Conservation (phyloP, 2,888 invertebrate species). For the Nomada flava region DNA sequence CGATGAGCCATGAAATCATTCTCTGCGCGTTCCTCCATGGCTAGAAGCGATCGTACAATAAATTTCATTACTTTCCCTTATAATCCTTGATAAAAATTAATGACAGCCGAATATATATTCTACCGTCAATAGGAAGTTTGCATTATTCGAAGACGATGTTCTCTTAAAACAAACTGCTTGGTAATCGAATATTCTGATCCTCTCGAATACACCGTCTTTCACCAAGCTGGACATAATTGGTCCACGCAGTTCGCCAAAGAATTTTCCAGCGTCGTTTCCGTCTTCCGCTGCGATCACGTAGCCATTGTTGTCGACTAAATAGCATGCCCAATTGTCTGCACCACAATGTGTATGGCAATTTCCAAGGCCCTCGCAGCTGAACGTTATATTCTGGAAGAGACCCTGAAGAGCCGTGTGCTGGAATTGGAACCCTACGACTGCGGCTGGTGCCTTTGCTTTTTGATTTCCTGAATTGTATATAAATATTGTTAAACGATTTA, state of each 20-base stretch:
- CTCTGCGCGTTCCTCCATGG: slow-evolving; percentile 76
- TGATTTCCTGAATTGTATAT: slow-evolving; percentile 70
- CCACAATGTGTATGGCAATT: slow-evolving; percentile 86
- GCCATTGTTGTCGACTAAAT: slow-evolving; percentile 95
- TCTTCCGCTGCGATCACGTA: slow-evolving; percentile 93
- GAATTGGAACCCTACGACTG: slow-evolving; percentile 90
- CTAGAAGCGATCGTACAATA: slow-evolving; percentile 54
- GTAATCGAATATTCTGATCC: slow-evolving; percentile 92
- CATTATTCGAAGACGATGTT: slow-evolving; percentile 87
- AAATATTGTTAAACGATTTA: no score
- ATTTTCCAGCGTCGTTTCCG: slow-evolving; percentile 90
- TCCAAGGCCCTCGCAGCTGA: slow-evolving; percentile 82
- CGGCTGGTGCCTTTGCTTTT: slow-evolving; percentile 84
- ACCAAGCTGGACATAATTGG: slow-evolving; percentile 91
- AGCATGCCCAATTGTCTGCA: slow-evolving; percentile 91
- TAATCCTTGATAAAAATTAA: neutral
- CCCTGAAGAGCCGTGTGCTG: slow-evolving; percentile 91
- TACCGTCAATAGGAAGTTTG: slow-evolving; percentile 87
- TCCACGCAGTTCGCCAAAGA: slow-evolving; percentile 94
- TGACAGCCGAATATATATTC: slow-evolving; percentile 64
- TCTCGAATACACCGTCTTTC: slow-evolving; percentile 90
- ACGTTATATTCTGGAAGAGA: slow-evolving; percentile 92
- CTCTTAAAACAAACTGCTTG: slow-evolving; percentile 94
- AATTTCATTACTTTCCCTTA: neutral
- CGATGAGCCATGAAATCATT: slow-evolving; percentile 77